Percentiles rank a stretch among this genome's conserved stretches.
Conservation (phyloP, 2,113 vertebrate species). For the Corythornis vintsioides region DNA sequence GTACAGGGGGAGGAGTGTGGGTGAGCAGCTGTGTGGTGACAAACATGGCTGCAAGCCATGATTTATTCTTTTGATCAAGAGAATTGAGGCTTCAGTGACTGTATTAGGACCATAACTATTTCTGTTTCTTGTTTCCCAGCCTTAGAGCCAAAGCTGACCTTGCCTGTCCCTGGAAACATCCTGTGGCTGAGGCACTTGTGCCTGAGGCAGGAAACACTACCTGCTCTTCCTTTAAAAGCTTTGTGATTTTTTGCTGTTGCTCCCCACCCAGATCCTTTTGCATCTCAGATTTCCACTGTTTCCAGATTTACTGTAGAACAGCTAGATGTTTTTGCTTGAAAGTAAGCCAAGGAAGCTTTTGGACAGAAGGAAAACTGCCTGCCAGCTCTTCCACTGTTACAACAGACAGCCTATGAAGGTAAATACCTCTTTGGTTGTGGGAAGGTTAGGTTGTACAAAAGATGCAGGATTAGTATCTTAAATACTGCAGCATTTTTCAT, state of each 20-base stretch:
- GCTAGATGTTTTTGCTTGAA: neutral
- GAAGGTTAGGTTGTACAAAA: neutral
- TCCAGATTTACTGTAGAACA: neutral
- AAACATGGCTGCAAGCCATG: neutral
- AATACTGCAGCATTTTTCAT: neutral
- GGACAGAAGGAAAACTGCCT: neutral
- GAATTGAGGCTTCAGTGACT: neutral
- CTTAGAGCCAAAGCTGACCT: neutral
- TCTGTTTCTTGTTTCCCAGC: neutral
- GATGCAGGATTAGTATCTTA: neutral
- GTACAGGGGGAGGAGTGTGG: too few species aligned
- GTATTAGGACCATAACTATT: neutral
- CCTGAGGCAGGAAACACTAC: neutral
- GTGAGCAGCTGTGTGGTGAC: too few species aligned
- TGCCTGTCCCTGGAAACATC: neutral
- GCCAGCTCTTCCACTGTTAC: neutral
- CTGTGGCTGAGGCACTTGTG: neutral
- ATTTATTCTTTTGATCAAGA: neutral
- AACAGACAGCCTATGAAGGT: neutral
- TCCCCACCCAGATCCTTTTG: neutral
- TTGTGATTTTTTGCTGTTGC: neutral
- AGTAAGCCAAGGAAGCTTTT: neutral
- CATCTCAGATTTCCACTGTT: neutral
- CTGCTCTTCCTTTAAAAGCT: neutral
- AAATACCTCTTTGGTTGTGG: neutral